Conservation (phyloP, 2,113 vertebrate genomes). For the Rhea americana region DNA sequence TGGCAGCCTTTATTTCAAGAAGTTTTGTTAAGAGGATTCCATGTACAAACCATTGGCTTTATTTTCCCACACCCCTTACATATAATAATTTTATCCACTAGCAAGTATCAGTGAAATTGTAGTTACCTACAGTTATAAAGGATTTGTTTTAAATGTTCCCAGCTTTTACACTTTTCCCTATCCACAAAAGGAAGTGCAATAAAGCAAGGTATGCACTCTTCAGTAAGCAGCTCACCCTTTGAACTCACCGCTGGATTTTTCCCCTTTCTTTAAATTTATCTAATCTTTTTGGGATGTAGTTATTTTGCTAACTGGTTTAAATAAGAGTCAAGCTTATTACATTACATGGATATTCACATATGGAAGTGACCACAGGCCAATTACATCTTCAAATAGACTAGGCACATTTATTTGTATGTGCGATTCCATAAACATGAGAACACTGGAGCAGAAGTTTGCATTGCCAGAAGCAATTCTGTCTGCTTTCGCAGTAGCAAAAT, state of each 20-base stretch:
- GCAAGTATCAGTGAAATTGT: background rate
- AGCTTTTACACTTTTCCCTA: background rate
- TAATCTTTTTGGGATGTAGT: background rate
- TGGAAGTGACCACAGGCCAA: constrained; percentile 56
- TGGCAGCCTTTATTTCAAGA: background rate
- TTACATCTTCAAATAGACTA: constrained; percentile 57
- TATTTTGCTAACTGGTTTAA: constrained; percentile 19
- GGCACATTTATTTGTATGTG: constrained; percentile 48
- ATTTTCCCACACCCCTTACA: background rate
- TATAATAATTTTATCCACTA: background rate
- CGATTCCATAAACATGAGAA: constrained; percentile 66
- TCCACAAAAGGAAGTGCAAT: background rate
- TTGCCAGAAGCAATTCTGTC: constrained; percentile 67
- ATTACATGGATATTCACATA: background rate
- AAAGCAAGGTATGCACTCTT: background rate
- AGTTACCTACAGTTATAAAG: background rate
- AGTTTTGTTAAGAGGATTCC: background rate
- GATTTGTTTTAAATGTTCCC: background rate
- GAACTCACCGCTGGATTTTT: background rate
- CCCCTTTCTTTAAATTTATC: background rate
- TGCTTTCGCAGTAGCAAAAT: constrained; percentile 67
- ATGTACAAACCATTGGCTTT: background rate
- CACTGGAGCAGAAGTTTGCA: constrained; percentile 8
- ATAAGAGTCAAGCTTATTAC: background rate
- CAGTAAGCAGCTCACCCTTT: background rate